Base-by-base conservation (phyloP, 2,113 vertebrate genomes). In the Numida meleagris region DNA sequence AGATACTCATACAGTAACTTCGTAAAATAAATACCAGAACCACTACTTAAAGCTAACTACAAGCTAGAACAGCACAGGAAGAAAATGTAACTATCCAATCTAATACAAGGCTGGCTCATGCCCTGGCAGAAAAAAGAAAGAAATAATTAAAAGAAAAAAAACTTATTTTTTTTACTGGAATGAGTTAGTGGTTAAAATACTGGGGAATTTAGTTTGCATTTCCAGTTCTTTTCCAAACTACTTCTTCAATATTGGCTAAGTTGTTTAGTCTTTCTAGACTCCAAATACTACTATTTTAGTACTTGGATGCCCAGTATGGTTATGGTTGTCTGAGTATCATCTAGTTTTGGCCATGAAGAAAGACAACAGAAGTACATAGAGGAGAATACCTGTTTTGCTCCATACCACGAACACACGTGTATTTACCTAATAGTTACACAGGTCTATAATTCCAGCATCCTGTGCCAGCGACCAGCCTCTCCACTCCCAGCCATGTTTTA, bases 391-490 rank as follows among this genome's bases (percentile, higher is more conserved):
- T 27, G 14, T 38, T 73, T 66, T 76, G 71, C 27, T 91, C 38
- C 48, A 81, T n/a, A 61, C 12, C 53, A 34, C 16, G 33, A 80
- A 40, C 7, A 58, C 0, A 0, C 14, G 48, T 19, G 4, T 75
- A n/a, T 79, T 65, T 34, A 66, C 53, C 42, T 38, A 33, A n/a
- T 33, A 21, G 14, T 24, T 24, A 58, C 0, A 0, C 14, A 59
- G 51, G 20, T 78, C 46, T 88, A 6, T 31, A 67, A 59, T 17
- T 9, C 77, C 3, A 1, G 42, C 42, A 85, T 8, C 33, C 33
- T 24, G 2, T 18, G 34, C 5, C 62, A 93, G 38, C 34, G 65
- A 78, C 10, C 33, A 82, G 10, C 21, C 17, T 67, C 53, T 58
- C 70, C 59, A 25, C 57, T 77, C 20, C 71, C n/a, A 6, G 10